Percentiles rank a stretch among this genome's conserved stretches.
phyloP scores from a whole-genome alignment of 2,797 vertebrate species.

The Steatocranus sp. region DNA sequence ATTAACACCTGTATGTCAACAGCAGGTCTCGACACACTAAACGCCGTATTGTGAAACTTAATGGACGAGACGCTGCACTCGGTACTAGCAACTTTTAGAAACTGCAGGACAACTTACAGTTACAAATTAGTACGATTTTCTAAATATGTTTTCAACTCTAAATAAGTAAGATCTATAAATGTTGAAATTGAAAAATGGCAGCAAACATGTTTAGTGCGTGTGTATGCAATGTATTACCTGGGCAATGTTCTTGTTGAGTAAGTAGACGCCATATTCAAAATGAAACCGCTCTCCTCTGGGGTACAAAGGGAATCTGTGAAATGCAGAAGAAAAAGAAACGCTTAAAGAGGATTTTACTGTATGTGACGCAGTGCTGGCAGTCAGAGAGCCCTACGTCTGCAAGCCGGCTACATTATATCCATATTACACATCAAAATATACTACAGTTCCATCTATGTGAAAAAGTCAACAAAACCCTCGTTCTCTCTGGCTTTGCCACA shows the following conservation, averaged over 20 bases:
- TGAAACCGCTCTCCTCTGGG: slow-evolving; percentile 94
- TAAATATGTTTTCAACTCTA: background rate
- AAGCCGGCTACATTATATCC: background rate
- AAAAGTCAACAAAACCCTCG: background rate
- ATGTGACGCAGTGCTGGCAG: too few relatives aligned
- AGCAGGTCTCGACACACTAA: background rate
- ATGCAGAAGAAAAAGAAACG: slow-evolving; percentile 2
- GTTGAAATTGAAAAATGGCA: background rate
- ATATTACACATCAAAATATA: background rate
- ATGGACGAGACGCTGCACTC: rapidly evolving
- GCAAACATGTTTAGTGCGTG: background rate
- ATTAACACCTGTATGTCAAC: background rate
- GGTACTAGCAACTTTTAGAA: background rate
- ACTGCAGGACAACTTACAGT: background rate
- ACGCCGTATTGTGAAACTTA: background rate
- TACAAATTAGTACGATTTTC: background rate
- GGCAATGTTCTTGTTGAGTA: slow-evolving; percentile 99
- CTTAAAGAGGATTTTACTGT: slow-evolving; percentile 11
- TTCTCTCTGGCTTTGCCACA: background rate
- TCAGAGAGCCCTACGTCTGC: background rate
- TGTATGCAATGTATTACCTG: slow-evolving; percentile 79
- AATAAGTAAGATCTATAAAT: background rate
- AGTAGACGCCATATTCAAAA: slow-evolving; percentile 97
- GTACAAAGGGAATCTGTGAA: slow-evolving; percentile 90
- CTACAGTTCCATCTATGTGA: background rate